These are phyloP conservation scores for Siphamia tubifer DNA, from an alignment of 2,113 vertebrate genomes.

Conservation along the genomic window DNA sequence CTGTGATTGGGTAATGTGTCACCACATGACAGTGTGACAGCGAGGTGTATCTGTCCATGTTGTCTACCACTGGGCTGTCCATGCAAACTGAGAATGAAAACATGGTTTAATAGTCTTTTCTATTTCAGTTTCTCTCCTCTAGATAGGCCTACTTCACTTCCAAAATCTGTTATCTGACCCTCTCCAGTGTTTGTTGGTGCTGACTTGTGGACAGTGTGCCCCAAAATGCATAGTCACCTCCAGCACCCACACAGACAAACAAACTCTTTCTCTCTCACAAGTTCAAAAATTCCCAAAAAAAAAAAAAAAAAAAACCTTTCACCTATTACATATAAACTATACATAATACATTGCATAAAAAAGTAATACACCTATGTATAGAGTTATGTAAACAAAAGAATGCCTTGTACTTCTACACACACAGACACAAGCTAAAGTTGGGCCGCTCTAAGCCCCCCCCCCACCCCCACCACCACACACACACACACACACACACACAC, in stretches of 20 bases:
- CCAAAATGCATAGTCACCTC: conserved; percentile 11
- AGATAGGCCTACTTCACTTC: neutral
- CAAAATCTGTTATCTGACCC: conserved; percentile 17
- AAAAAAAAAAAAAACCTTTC: neutral
- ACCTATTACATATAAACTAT: neutral
- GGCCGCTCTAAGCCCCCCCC: conserved; percentile 58
- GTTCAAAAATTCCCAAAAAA: neutral
- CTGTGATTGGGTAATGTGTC: conserved; percentile 43
- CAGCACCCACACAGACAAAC: neutral
- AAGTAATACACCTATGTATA: conserved; percentile 19
- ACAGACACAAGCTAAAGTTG: conserved; percentile 44
- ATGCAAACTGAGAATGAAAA: conserved; percentile 31
- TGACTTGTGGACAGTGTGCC: neutral
- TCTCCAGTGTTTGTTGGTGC: neutral
- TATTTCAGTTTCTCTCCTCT: neutral
- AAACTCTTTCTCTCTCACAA: conserved; percentile 17
- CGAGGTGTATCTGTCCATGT: conserved; percentile 13
- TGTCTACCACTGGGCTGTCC: neutral
- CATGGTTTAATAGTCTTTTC: neutral
- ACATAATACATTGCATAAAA: neutral
- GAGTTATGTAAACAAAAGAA: conserved; percentile 45
- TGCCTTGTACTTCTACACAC: neutral
- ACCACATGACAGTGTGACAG: conserved; percentile 52
- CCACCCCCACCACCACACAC: too few relatives aligned
- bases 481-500: conserved; percentile 20